Evolutionary conservation across 2,888 invertebrate species (phyloP).

Genomic region (Rhimphoctona megacephalus): DNA sequence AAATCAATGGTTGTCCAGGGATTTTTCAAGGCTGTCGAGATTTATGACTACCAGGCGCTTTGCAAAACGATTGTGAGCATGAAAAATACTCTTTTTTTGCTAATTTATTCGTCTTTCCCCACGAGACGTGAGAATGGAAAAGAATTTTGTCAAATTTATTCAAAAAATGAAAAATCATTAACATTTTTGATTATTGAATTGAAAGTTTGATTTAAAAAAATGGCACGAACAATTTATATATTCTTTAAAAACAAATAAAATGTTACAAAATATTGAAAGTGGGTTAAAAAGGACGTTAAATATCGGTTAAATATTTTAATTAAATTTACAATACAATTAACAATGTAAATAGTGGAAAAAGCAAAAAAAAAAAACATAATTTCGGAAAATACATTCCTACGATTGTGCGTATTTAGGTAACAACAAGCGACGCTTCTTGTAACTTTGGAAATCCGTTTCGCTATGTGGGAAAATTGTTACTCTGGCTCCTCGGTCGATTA

Average conservation of each 20-base stretch:
- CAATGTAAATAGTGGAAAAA: neutral
- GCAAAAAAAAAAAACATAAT: neutral
- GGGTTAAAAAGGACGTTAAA: too few relatives aligned
- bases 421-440: constrained; percentile 73
- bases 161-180: too few relatives aligned
- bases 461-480: constrained; percentile 80
- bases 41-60: constrained; percentile 94
- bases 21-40: constrained; percentile 91
- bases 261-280: too few relatives aligned
- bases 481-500: constrained; percentile 82
- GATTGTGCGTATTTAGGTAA: constrained; percentile 70
- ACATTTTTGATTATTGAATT: too few relatives aligned
- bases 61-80: constrained; percentile 86
- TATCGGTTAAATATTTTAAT: too few relatives aligned
- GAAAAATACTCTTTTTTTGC: neutral
- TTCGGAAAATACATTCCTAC: neutral
- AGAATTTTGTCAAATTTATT: too few relatives aligned
- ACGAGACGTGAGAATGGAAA: neutral
- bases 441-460: constrained; percentile 80
- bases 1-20: constrained; percentile 89
- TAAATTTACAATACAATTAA: neutral
- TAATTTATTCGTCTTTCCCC: neutral
- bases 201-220: neutral
- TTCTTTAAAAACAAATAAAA: too few relatives aligned
- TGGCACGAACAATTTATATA: too few relatives aligned